Percentiles rank a stretch among this genome's conserved stretches.
Evolutionary conservation across 2,888 invertebrate genomes (phyloP).

Genomic region (Eugnorisma glareosa): DNA sequence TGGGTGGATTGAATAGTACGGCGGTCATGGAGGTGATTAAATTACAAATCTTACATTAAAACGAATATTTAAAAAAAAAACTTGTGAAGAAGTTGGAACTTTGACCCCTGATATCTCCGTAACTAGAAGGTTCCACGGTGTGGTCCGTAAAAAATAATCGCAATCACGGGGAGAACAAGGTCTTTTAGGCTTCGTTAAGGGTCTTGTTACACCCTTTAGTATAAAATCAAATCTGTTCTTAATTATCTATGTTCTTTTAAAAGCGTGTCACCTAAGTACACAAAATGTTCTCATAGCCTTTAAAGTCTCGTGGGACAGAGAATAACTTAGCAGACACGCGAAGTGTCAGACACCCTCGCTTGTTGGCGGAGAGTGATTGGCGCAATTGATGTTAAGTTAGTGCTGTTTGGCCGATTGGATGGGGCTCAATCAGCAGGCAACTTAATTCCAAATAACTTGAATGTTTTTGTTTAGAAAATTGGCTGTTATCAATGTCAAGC

Average conservation of each 20-base stretch:
- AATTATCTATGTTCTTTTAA: not conserved
- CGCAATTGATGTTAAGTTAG: constrained; percentile 31
- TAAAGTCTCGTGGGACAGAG: constrained; percentile 1
- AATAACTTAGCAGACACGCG: constrained; percentile 8
- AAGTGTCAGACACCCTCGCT: constrained; percentile 1
- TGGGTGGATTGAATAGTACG: no score
- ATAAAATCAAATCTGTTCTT: no score
- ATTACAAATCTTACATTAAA: no score
- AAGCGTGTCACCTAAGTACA: not conserved
- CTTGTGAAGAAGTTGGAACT: no score
- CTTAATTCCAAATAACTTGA: not conserved
- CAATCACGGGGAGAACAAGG: no score
- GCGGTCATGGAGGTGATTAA: no score
- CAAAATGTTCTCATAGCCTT: not conserved
- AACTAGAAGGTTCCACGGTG: no score
- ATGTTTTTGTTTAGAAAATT: not conserved
- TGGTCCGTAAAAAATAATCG: no score
- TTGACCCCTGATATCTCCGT: no score
- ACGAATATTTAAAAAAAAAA: no score
- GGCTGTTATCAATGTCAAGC: not conserved
- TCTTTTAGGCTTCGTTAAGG: no score
- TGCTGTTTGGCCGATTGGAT: constrained; percentile 7
- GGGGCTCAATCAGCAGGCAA: constrained; percentile 9
- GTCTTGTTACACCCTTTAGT: no score
- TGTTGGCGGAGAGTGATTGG: constrained; percentile 15